Evolutionary conservation across 2,113 vertebrate genomes (phyloP).

Genomic region (Colistium nudipinnis): DNA sequence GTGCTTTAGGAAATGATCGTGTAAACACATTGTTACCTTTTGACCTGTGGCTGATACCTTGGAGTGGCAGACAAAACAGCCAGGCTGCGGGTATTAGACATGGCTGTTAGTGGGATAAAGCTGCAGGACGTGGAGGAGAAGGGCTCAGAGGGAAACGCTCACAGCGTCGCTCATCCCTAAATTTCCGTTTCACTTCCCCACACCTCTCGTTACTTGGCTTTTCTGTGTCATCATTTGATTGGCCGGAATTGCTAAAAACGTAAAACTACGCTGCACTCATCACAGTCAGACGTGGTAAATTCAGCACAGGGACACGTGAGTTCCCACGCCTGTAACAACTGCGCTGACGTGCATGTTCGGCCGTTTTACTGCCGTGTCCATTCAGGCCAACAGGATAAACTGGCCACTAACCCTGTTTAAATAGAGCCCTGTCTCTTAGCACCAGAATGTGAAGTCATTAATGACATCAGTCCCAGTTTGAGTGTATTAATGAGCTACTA

Average conservation of each 20-base stretch:
- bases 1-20: constrained; percentile 92
- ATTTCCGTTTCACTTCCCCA: neutral
- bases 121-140: constrained; percentile 74
- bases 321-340: constrained; percentile 60
- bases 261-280: neutral
- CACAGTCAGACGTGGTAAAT: constrained; percentile 16
- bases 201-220: neutral
- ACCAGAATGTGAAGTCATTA: constrained; percentile 54
- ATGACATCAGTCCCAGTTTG: constrained; percentile 49
- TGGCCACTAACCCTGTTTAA: constrained; percentile 55
- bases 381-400: constrained; percentile 45
- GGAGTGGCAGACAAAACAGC: constrained; percentile 86
- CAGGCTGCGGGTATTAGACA: constrained; percentile 88
- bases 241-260: neutral
- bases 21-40: constrained; percentile 97
- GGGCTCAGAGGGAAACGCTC: constrained; percentile 45
- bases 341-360: constrained; percentile 21
- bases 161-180: neutral
- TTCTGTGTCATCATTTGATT: neutral
- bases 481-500: constrained; percentile 30
- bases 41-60: constrained; percentile 94
- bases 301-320: constrained; percentile 24
- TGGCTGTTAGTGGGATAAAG: constrained; percentile 92
- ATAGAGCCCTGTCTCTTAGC: constrained; percentile 66
- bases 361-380: constrained; percentile 50